A percentile compares a stretch with the other conserved stretches of the same genome.
phyloP scores from a whole-genome alignment of 2,888 invertebrate genomes.

The Carcina quercana region DNA sequence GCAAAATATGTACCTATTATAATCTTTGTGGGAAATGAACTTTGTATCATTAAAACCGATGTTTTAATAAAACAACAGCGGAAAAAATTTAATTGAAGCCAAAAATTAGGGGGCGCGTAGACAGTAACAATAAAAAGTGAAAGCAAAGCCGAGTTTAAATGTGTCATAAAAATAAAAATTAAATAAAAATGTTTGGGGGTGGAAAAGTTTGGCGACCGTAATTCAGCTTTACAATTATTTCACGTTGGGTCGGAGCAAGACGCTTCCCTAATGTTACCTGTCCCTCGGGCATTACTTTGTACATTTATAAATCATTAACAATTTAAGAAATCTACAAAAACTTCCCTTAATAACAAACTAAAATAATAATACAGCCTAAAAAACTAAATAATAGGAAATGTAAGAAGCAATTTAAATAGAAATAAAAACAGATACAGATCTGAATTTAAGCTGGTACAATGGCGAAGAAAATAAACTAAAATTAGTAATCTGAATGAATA shows the following conservation, averaged over 20 bases:
- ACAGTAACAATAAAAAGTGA: slow-evolving; percentile 71
- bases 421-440: slow-evolving; percentile 24
- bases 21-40: slow-evolving; percentile 20
- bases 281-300: slow-evolving; percentile 43
- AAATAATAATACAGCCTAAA: no score
- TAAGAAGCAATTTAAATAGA: slow-evolving; percentile 20
- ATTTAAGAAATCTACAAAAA: no score
- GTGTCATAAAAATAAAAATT: slow-evolving; percentile 73
- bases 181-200: slow-evolving; percentile 68
- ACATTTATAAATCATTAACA: no score
- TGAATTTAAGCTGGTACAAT: slow-evolving; percentile 24
- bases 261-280: slow-evolving; percentile 50
- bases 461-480: slow-evolving; percentile 13
- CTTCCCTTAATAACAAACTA: no score
- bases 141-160: slow-evolving; percentile 72
- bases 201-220: slow-evolving; percentile 62
- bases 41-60: slow-evolving; percentile 58
- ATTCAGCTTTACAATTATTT: slow-evolving; percentile 63
- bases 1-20: not conserved
- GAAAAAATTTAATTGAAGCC: slow-evolving; percentile 65
- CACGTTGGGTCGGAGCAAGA: slow-evolving; percentile 41
- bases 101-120: slow-evolving; percentile 71
- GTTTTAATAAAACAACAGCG: slow-evolving; percentile 59
- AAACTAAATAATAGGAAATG: slow-evolving; percentile 10
- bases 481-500: not conserved